Evolutionary conservation across 2,888 invertebrate species (phyloP), one percentile per base, ranked within the genome.

Genomic region (Bombyx huttoni): DNA sequence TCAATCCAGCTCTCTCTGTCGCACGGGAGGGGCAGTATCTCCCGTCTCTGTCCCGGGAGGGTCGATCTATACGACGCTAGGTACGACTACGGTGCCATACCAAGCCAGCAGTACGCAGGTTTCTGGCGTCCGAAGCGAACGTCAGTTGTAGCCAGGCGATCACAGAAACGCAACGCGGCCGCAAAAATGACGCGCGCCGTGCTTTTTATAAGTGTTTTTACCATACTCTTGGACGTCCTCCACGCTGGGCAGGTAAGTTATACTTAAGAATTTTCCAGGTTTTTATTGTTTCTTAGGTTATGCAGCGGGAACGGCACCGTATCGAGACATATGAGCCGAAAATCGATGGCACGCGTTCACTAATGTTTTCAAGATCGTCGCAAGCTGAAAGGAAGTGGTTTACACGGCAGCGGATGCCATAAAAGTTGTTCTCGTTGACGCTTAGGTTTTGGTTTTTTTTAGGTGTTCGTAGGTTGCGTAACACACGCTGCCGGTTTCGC

Each of bases 131-230:
- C 66, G 67, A 73, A 63, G 64, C 68, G 67, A 75, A 85, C 85
- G 86, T 81, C 74, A 75, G 68, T 65, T 63, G 58, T 68, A 61
- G 68, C 68, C 74, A 75, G 73, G 75, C 75, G 70, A 69, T 68
- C 64, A 58, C 59, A 69, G 69, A 65, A 72, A 72, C 77, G 78
- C 75, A 73, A 62, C 81, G 86, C 85, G 86, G 79, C 80, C 84
- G 87, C 88, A 76, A 89, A 79, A 78, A 91, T 91, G 91, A 83
- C 90, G 90, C 90, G 89, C 78, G 89, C 88, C 84, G 88, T 90
- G 82, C 85, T 90, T 80, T 85, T 89, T 84, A 80, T 90, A 77
- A 87, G 89, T 90, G 90, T 89, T 78, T 88, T 90, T 81, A 84
- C 87, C 79, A 84, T 90, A 81, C 81, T 89, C 79, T 84, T 88